phyloP scores from a whole-genome alignment of 2,113 vertebrate species.

The Aldabrachelys gigantea region DNA sequence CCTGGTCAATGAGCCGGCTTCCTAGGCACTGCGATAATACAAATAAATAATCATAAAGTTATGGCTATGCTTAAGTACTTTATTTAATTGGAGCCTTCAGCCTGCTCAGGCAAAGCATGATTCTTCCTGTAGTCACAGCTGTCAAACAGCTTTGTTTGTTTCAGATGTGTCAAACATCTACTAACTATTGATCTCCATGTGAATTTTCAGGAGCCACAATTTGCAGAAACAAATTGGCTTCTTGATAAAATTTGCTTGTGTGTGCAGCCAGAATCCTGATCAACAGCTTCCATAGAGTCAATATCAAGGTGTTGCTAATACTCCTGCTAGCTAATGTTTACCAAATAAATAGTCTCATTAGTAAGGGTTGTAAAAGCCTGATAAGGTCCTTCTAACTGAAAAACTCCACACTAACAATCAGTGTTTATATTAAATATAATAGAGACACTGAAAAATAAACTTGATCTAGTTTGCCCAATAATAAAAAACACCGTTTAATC shows the following conservation, averaged over 20 bases:
- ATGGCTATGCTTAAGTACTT: not conserved
- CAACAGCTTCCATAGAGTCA: not conserved
- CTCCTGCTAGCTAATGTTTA: constrained; percentile 48
- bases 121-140: constrained; percentile 4
- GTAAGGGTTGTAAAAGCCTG: constrained; percentile 63
- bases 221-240: not conserved
- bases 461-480: not conserved
- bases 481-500: constrained; percentile 34
- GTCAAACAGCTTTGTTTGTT: not conserved
- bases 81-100: not conserved
- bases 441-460: constrained; percentile 17
- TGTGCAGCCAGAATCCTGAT: not conserved
- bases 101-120: not conserved
- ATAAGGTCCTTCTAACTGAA: constrained; percentile 67
- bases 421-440: constrained; percentile 42
- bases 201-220: constrained; percentile 57
- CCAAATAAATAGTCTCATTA: constrained; percentile 71
- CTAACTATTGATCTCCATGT: constrained; percentile 42
- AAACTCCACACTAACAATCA: not conserved
- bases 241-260: constrained; percentile 51
- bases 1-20: not conserved
- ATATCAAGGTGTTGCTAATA: constrained; percentile 45
- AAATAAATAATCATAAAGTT: not conserved
- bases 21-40: not conserved
- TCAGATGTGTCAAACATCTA: not conserved